Evolutionary conservation across 2,888 invertebrate genomes (phyloP).

Genomic region (Caenorhabditis angaria): DNA sequence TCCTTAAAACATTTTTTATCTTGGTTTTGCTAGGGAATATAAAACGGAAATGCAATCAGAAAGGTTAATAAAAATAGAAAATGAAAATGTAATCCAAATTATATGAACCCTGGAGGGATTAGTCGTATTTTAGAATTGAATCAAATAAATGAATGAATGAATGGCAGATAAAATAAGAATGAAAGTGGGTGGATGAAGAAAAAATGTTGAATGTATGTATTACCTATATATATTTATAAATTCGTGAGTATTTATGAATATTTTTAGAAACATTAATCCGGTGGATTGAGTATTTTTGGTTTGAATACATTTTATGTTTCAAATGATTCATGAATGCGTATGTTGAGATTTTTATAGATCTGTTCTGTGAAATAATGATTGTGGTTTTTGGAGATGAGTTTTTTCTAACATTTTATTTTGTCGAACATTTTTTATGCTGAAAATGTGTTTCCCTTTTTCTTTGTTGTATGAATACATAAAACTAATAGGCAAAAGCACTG

Average conservation of each 20-base stretch:
- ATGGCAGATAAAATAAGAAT: not conserved
- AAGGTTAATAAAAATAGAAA: constrained; percentile 1
- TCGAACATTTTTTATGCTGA: too few relatives aligned
- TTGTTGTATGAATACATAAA: too few relatives aligned
- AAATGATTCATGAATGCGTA: not conserved
- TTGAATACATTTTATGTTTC: not conserved
- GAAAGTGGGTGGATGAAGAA: not conserved
- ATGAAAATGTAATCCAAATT: constrained; percentile 4
- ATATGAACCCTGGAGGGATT: constrained; percentile 1
- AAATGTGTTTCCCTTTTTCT: too few relatives aligned
- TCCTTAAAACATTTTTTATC: not conserved
- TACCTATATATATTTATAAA: not conserved
- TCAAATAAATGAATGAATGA: too few relatives aligned
- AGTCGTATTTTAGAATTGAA: not conserved
- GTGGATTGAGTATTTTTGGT: not conserved
- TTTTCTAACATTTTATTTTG: too few relatives aligned
- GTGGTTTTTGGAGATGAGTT: too few relatives aligned
- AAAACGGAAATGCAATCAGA: not conserved
- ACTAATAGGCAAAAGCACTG: too few relatives aligned
- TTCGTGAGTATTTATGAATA: too few relatives aligned
- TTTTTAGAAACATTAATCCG: not conserved
- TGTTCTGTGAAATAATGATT: too few relatives aligned
- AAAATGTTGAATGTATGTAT: not conserved
- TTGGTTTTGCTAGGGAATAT: not conserved
- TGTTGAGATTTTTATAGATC: too few relatives aligned